phyloP scores from a whole-genome alignment of 2,888 invertebrate species.

The Rhopalosiphum nymphaeae region DNA sequence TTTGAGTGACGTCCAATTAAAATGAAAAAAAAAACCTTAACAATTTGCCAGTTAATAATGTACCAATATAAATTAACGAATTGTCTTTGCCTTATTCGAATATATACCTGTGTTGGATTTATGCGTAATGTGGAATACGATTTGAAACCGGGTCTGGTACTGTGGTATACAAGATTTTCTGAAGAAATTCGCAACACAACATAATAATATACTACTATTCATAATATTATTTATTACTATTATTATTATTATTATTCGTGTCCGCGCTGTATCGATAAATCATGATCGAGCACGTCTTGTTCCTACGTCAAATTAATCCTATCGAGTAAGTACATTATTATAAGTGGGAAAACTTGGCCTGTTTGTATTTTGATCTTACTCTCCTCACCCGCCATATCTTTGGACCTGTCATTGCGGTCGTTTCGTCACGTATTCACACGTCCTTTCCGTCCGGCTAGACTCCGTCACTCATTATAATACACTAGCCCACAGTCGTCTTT shows the following conservation, averaged over 20 bases:
- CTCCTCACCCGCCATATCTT: background rate
- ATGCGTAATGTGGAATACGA: background rate
- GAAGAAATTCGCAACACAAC: conserved; percentile 3
- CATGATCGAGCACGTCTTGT: conserved; percentile 42
- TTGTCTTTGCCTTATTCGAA: background rate
- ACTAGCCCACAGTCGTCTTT: background rate
- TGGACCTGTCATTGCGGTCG: conserved; percentile 52
- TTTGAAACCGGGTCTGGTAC: background rate
- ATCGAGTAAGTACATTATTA: background rate
- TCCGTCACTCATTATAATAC: conserved; percentile 15
- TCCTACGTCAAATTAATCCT: conserved; percentile 34
- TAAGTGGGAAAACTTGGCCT: conserved; percentile 45
- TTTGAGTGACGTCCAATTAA: conserved; percentile 26
- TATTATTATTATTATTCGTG: background rate
- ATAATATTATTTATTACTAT: background rate
- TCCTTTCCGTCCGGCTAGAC: conserved; percentile 1
- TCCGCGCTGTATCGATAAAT: conserved; percentile 21
- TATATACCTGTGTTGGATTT: background rate
- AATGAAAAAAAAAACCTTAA: background rate
- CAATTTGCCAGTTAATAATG: conserved; percentile 3
- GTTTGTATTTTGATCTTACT: conserved; percentile 42
- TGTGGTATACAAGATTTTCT: background rate
- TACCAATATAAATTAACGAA: background rate
- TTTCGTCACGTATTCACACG: conserved; percentile 60
- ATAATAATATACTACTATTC: background rate